Base-by-base conservation (phyloP, 2,888 invertebrate genomes). In the Neoitamus cyanurus region DNA sequence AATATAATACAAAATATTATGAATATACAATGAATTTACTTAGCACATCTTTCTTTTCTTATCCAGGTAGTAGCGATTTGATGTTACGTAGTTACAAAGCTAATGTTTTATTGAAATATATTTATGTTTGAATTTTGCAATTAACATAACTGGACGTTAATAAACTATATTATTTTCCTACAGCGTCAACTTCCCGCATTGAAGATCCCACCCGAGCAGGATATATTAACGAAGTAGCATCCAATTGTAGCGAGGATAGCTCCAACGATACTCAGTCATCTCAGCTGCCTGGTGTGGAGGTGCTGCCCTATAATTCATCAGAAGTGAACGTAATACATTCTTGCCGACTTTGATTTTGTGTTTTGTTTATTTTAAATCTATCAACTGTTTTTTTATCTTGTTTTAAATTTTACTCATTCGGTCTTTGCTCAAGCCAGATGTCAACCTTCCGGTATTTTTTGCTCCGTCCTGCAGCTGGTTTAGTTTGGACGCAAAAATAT, bases 171-270 rank as follows among this genome's bases (percentile, higher is more conserved):
- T 46, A 42, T 46, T 31, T n/a, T 37, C 72, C n/a, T 36, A 36
- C n/a, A 82, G 82, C 82, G 30, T 30, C 82, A 70, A 72, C 46
- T 70, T 83, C 83, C 46, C 11, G 72, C 70, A 3, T 11, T 25
- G 20, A 37, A 83, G 3, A 46, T 46, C 25, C 31, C 37, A 13
- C 70, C 70, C 36, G 70, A 83, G 42, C 70, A 77, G 84, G 84
- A 77, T 77, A 69, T 73, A 20, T 68, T 68, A 84, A 84, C 36
- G 84, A 84, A 84, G 25, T 83, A 75, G 68, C 75, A 2, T 77
- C 68, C 4, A 30, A 31, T 25, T 68, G 25, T 7, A 83, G 83
- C 72, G 84, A 84, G 9, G 37, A 34, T 36, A 73, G 83, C 7
- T 83, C 73, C 15, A 58, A 73, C 42, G 83, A 75, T 11, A 73